Evolutionary conservation across 2,797 vertebrate genomes (phyloP).

Genomic region (Coccyzus lansbergi): DNA sequence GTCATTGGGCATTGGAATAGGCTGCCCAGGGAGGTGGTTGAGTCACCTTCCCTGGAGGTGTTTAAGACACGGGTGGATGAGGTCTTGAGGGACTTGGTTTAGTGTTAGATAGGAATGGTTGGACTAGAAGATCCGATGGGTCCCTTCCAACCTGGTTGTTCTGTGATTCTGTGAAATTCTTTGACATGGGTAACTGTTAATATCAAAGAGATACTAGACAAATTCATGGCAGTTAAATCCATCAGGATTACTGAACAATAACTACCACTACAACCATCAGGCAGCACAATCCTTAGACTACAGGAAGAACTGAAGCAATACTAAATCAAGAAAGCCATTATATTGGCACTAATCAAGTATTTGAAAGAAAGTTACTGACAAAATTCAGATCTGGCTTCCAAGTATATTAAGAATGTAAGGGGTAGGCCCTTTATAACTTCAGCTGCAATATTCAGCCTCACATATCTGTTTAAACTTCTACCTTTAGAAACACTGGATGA

Average conservation of each 20-base stretch:
- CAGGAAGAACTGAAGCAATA: neutral
- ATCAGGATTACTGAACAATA: neutral
- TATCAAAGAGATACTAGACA: neutral
- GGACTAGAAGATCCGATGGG: too few species aligned
- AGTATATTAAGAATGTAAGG: neutral
- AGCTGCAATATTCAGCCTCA: neutral
- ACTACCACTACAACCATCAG: neutral
- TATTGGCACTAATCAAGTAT: neutral
- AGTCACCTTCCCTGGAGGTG: too few species aligned
- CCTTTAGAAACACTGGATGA: neutral
- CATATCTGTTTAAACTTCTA: neutral
- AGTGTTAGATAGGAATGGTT: too few species aligned
- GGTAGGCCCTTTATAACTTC: neutral
- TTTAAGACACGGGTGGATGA: too few species aligned
- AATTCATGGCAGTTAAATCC: neutral
- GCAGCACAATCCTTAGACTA: neutral
- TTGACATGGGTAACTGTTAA: neutral
- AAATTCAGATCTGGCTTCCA: neutral
- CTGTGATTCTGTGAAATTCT: neutral
- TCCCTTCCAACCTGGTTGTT: too few species aligned
- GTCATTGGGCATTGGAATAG: too few species aligned
- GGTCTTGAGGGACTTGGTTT: too few species aligned
- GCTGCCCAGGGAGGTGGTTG: too few species aligned
- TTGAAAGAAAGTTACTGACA: neutral
- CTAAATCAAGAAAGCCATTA: neutral